Conservation (phyloP, 2,888 invertebrate genomes). For the Sturmia bella region DNA sequence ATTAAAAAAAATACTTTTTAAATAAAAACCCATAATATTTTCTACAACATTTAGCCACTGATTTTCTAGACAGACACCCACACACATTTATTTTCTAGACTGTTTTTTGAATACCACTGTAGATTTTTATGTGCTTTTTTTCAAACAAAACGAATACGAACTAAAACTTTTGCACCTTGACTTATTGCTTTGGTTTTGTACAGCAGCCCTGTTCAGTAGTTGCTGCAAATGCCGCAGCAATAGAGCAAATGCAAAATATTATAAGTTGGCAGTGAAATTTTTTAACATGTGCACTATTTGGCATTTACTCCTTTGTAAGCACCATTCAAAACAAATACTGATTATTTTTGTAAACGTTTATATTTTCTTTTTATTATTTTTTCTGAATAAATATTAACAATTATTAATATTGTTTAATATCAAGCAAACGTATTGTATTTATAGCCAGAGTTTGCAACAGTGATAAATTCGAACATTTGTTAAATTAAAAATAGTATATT, state of each 20-base stretch:
- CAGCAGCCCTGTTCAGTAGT: no score
- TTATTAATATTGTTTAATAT: neutral
- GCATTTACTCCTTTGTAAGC: no score
- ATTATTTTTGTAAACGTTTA: neutral
- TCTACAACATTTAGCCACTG: conserved; percentile 31
- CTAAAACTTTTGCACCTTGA: conserved; percentile 34
- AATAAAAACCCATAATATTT: conserved; percentile 22
- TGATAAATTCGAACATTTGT: conserved; percentile 6
- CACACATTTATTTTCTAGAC: conserved; percentile 16
- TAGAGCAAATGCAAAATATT: no score
- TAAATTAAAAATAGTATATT: neutral
- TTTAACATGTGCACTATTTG: no score
- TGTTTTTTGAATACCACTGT: neutral
- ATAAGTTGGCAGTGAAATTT: no score
- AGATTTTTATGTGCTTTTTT: neutral
- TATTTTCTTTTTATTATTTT: conserved; percentile 10
- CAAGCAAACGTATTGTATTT: conserved; percentile 48
- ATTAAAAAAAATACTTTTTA: conserved; percentile 41
- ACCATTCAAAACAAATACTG: no score
- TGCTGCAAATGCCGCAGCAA: no score
- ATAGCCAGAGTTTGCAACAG: conserved; percentile 33
- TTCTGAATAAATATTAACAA: neutral
- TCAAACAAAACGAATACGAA: neutral
- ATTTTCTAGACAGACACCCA: conserved; percentile 45
- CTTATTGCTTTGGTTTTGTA: conserved; percentile 16